Evolutionary conservation across 1,140 invertebrate genomes (phyloP), one percentile per base, ranked within the genome.

Genomic region (Magallana angulata): DNA sequence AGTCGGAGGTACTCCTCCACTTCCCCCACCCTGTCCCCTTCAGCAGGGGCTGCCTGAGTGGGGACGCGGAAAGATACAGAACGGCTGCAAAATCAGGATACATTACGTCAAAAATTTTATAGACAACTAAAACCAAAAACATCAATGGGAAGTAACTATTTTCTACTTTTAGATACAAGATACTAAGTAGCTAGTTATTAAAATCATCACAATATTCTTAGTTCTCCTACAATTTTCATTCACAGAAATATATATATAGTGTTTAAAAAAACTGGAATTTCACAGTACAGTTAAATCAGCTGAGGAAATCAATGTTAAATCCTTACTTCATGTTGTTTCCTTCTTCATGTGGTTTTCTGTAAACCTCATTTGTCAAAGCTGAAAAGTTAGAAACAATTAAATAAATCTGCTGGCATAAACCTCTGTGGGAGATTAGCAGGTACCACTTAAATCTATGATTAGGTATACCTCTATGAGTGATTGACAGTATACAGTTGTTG

Each of bases 1-100:
- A 84, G 58, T 30, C n/a, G 81, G 24, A 81, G 83, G 30, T 88
- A 87, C 36, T 82, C 87, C 24, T 76, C 87, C 24, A 87, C 76
- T 82, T 86, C 88, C 5, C 30, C 57, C 9, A 9, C 57, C 36
- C 76, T 48, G 9, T 18, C 57, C 48, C 71, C 62, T 57, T 57
- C 84, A 12, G 68, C 57, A 9, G 30, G 59, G 8, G 57, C 48
- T 1, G 18, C 18, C 11, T 57, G 80, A 56, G 18, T 82, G 1
- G 80, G 80, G 14, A 57, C 30, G 6, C 57, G 80, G 80, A 82
- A 82, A 8, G 80, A 82, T 7, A 82, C 80, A 7, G 80, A 82
- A 57, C 57, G 36, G 56, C 80, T 82, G 57, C 8, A 57, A 82
- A 82, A 12, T 7, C 16, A 8, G 24, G 24, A 62, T 62, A 16